A percentile compares a stretch with the other conserved stretches of the same genome.
These are phyloP conservation scores for Pyrgus malvae DNA, from an alignment of 2,888 invertebrate genomes.

Conservation along the genomic window DNA sequence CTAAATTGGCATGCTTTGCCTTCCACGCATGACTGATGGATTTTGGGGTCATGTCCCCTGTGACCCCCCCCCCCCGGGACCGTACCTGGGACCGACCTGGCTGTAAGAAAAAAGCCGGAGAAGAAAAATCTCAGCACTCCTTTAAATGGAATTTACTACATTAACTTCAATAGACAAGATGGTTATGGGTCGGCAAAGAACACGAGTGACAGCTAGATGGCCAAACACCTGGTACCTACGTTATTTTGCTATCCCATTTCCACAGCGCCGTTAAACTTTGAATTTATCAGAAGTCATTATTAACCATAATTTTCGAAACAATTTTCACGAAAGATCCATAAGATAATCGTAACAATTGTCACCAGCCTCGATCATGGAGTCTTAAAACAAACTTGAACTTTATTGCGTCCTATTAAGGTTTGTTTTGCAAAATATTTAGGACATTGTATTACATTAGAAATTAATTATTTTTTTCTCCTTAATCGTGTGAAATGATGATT, in stretches of 20 bases:
- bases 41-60: no score
- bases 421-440: background rate
- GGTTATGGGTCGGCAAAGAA: no score
- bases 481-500: conserved; percentile 51
- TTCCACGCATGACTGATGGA: no score
- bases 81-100: no score
- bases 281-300: conserved; percentile 2
- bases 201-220: background rate
- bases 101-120: no score
- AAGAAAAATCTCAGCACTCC: no score
- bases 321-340: conserved; percentile 6
- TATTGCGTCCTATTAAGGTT: background rate
- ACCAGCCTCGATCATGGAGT: background rate
- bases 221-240: background rate
- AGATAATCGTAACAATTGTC: conserved; percentile 9
- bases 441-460: conserved; percentile 29
- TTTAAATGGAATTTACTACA: no score
- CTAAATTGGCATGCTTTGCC: no score
- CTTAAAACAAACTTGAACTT: background rate
- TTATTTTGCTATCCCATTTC: no score
- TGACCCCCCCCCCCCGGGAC: no score
- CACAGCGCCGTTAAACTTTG: background rate
- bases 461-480: conserved; percentile 40
- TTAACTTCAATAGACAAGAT: no score
- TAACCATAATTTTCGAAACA: conserved; percentile 2